phyloP scores from a whole-genome alignment of 2,113 vertebrate species.

The Saccopteryx bilineata region DNA sequence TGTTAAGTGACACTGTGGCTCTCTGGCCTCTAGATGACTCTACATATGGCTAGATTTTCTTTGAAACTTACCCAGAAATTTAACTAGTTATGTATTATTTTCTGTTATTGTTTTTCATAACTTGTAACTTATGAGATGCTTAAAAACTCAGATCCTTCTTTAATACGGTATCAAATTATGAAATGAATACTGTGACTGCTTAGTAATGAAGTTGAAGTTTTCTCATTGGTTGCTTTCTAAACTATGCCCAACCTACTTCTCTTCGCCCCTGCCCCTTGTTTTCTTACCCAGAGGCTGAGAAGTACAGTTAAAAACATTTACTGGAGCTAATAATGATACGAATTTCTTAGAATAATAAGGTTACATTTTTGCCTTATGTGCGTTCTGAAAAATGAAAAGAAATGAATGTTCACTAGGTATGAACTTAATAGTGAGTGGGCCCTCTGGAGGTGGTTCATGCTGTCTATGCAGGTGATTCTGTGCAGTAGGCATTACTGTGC shows the following conservation, averaged over 20 bases:
- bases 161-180: neutral
- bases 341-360: neutral
- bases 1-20: neutral
- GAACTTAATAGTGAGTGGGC: rapidly evolving
- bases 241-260: neutral
- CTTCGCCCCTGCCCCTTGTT: neutral
- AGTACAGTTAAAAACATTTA: neutral
- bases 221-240: neutral
- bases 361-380: neutral
- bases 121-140: neutral
- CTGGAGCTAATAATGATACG: neutral
- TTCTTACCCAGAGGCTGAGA: neutral
- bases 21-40: neutral
- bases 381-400: neutral
- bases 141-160: neutral
- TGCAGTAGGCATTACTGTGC: neutral
- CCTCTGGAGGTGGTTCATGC: neutral
- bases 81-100: neutral
- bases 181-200: neutral
- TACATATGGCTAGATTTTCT: neutral
- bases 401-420: neutral
- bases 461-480: neutral
- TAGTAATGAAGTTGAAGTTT: neutral
- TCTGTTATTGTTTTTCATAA: neutral
- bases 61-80: constrained; percentile 10